A percentile compares a stretch with the other conserved stretches of the same genome.
Evolutionary conservation across 2,113 vertebrate species (phyloP).

Genomic region (Boleophthalmus pectinirostris): DNA sequence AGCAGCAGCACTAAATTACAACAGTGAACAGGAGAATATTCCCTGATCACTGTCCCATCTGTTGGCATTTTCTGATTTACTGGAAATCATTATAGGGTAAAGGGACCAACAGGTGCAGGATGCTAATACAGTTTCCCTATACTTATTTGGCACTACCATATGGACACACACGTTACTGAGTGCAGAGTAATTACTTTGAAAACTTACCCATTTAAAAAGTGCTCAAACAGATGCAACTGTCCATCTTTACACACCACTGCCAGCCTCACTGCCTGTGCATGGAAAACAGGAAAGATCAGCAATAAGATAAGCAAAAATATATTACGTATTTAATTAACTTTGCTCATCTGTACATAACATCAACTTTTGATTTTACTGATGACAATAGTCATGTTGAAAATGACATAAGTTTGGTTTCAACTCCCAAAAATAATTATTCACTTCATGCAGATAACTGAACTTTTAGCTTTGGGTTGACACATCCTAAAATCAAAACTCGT

Average conservation of each 20-base stretch:
- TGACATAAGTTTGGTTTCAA: too few species aligned
- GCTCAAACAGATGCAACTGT: slow-evolving; percentile 95
- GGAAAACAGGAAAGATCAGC: not conserved
- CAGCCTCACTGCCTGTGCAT: slow-evolving; percentile 87
- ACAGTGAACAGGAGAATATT: not conserved
- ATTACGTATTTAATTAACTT: too few species aligned
- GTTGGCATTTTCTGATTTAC: not conserved
- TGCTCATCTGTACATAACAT: not conserved
- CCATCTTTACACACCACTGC: slow-evolving; percentile 94
- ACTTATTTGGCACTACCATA: not conserved
- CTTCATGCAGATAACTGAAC: too few species aligned
- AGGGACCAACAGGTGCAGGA: not conserved
- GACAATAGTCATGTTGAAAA: too few species aligned
- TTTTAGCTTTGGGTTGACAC: too few species aligned
- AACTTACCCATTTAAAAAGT: slow-evolving; percentile 95
- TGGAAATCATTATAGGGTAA: slow-evolving; percentile 1
- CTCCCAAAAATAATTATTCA: too few species aligned
- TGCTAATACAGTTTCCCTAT: not conserved
- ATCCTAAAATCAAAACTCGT: too few species aligned
- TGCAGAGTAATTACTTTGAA: not conserved
- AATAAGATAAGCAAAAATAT: not conserved
- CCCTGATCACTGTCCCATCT: not conserved
- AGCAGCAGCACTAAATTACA: not conserved
- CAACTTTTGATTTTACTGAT: not conserved
- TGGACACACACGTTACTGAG: not conserved